phyloP scores from a whole-genome alignment of 2,888 invertebrate species.

The Carabus problematicus region DNA sequence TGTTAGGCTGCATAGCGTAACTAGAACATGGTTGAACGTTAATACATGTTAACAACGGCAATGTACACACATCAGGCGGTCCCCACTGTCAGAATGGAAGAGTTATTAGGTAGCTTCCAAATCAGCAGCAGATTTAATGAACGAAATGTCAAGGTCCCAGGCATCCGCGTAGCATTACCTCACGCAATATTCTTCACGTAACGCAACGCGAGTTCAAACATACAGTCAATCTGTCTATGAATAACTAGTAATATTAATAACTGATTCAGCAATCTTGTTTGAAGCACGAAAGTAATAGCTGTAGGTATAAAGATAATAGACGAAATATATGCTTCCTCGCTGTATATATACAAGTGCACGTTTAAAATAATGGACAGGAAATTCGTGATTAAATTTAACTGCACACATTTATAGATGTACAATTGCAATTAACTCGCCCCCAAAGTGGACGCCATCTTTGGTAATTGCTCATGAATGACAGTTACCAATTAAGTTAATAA shows the following conservation, averaged over 20 bases:
- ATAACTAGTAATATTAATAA: too few species aligned
- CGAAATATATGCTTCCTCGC: neutral
- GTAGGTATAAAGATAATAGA: too few species aligned
- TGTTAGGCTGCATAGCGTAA: neutral
- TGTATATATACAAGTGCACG: neutral
- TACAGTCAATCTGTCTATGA: neutral
- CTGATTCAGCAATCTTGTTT: too few species aligned
- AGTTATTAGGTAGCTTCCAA: conserved; percentile 34
- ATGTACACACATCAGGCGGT: conserved; percentile 34
- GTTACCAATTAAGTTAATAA: too few species aligned
- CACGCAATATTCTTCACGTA: neutral
- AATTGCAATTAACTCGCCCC: too few species aligned
- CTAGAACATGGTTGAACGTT: conserved; percentile 13
- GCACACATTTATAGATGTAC: too few species aligned
- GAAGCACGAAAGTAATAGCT: too few species aligned
- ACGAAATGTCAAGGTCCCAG: neutral
- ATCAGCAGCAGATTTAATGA: conserved; percentile 24
- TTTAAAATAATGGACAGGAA: neutral
- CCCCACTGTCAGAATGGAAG: conserved; percentile 13
- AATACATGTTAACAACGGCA: conserved; percentile 29
- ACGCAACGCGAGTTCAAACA: neutral
- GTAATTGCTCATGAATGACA: too few species aligned
- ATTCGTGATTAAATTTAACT: too few species aligned
- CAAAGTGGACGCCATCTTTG: too few species aligned
- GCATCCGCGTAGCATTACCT: neutral